phyloP scores from a whole-genome alignment of 1,140 invertebrate genomes.

The Zophobas morio region DNA sequence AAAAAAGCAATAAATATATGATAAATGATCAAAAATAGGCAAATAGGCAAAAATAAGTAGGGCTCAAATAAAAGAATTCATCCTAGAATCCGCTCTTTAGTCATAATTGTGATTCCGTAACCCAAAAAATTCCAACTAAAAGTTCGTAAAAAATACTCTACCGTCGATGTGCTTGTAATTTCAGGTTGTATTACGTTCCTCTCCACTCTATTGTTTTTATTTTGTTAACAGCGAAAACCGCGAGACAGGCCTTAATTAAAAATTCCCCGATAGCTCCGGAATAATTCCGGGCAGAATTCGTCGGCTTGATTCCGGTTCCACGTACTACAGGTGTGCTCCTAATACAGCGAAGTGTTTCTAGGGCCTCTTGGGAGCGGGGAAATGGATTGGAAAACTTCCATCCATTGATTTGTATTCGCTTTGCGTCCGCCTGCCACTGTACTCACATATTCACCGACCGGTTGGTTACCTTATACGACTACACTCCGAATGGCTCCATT shows the following conservation, averaged over 20 bases:
- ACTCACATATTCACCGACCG: conserved; percentile 56
- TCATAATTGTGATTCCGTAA: no score
- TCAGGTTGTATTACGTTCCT: no score
- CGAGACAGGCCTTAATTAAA: conserved; percentile 23
- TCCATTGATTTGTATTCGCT: conserved; percentile 63
- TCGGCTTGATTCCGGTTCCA: conserved; percentile 15
- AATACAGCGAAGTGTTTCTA: conserved; percentile 55
- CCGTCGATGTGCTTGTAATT: no score
- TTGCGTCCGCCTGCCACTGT: conserved; percentile 49
- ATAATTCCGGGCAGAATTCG: conserved; percentile 23
- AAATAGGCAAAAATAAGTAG: no score
- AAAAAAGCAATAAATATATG: no score
- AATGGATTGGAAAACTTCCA: conserved; percentile 64
- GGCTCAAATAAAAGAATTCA: no score
- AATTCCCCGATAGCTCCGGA: conserved; percentile 19
- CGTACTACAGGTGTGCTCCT: conserved; percentile 51
- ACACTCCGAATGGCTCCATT: conserved; percentile 38
- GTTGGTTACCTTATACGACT: conserved; percentile 43
- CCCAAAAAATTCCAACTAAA: no score
- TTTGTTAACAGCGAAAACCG: no score
- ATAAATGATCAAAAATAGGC: no score
- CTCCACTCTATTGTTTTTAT: no score
- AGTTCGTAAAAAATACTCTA: no score
- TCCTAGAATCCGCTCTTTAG: no score
- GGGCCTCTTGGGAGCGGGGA: conserved; percentile 52